Percentiles rank a stretch among this genome's conserved stretches.
phyloP scores from a whole-genome alignment of 2,797 vertebrate genomes.

The Ptychadena robeensis region DNA sequence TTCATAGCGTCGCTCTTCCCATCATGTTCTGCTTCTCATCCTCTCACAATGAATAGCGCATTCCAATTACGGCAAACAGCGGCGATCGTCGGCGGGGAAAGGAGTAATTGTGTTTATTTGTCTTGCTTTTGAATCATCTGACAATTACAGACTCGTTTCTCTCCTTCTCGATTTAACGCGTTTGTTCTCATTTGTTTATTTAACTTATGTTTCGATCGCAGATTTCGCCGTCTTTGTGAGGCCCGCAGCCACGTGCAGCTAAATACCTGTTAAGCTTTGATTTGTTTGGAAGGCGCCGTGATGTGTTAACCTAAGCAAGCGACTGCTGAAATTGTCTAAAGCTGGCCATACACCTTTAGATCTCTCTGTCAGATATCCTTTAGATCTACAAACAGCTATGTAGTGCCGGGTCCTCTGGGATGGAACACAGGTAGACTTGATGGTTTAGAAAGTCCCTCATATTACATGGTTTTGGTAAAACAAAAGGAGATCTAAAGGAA shows the following conservation, averaged over 20 bases:
- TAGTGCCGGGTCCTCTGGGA: too few species aligned
- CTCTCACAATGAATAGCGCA: slow-evolving; percentile 1
- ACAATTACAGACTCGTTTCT: slow-evolving; percentile 30
- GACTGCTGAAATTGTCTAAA: neutral
- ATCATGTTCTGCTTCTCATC: neutral
- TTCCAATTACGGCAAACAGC: slow-evolving; percentile 4
- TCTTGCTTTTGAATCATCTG: slow-evolving; percentile 12
- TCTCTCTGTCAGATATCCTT: too few species aligned
- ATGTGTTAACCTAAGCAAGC: neutral
- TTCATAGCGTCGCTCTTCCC: neutral
- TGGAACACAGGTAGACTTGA: too few species aligned
- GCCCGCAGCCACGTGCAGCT: neutral
- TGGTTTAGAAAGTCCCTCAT: too few species aligned
- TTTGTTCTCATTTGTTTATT: neutral
- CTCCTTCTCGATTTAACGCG: neutral
- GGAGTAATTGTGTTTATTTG: neutral
- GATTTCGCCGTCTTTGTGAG: neutral
- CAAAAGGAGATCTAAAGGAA: too few species aligned
- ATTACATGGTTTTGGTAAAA: too few species aligned
- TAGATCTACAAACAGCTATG: too few species aligned
- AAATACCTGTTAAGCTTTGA: neutral
- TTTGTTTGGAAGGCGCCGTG: neutral
- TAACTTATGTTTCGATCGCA: neutral
- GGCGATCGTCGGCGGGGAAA: neutral
- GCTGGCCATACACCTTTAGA: too few species aligned